Evolutionary conservation across 2,888 invertebrate species (phyloP), one percentile per base, ranked within the genome.

Genomic region (Drosophila percnosoma): DNA sequence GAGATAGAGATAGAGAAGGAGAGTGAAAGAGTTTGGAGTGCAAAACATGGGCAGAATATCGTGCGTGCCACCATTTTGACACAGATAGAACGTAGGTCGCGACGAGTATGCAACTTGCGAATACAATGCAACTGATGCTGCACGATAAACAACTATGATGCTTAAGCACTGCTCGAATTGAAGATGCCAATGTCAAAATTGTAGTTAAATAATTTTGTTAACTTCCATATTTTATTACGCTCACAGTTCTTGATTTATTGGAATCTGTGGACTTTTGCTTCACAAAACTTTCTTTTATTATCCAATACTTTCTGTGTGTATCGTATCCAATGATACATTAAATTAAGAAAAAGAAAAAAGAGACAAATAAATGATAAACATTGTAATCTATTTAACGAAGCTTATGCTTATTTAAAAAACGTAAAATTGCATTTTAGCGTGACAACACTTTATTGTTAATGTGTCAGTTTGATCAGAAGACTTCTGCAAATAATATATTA

Each of bases 21-120:
- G 38, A 7, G n/a, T n/a, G 18, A 55, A 24, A 24, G 55, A 33
- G 29, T 27, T 15, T 33, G 31, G 29, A n/a, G 49, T 11, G 6
- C 51, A 60, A 61, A 58, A 62, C 62, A 73, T 24, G 59, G 34
- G 67, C 66, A 79, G 60, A 68, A 75, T 80, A 79, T 57, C 27
- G 38, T 55, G 80, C 80, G 77, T 81, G 72, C 68, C 73, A 87
- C 57, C 69, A 71, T 79, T 82, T 81, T 90, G 90, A 90, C 90
- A 87, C 75, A 84, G 72, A 88, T 88, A 82, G 71, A 68, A 69
- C 63, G 49, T 70, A 69, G 70, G 68, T 48, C 66, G 68, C 49
- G 80, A 60, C 52, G 65, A 73, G 68, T 61, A 64, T 57, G 29
- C 65, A 52, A 61, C 57, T 29, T 53, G 53, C 54, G 38, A 63